Conservation (phyloP, 2,888 invertebrate genomes). For the Dynastes tityus region DNA sequence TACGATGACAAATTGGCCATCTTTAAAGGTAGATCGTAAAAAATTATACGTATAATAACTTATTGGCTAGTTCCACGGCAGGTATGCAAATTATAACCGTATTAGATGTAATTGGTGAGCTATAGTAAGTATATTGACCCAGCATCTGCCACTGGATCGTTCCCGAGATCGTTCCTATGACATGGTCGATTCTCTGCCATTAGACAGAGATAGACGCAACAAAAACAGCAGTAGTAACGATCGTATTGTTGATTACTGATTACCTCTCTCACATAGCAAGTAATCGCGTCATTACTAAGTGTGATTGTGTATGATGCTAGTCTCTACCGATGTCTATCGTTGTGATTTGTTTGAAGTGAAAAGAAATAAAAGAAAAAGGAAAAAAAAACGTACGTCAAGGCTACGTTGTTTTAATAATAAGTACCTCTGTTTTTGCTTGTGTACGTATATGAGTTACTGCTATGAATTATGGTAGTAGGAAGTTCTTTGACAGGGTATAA, state of each 20-base stretch:
- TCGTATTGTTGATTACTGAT: not conserved
- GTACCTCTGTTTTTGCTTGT: not conserved
- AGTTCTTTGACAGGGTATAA: conserved; percentile 11
- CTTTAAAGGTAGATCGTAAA: not conserved
- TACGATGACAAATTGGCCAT: not conserved
- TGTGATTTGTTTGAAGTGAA: conserved; percentile 4
- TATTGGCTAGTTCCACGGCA: no score
- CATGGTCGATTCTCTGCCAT: not conserved
- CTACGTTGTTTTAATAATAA: conserved; percentile 6
- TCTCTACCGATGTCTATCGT: not conserved
- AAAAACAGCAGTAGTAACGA: not conserved
- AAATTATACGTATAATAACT: not conserved
- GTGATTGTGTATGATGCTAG: conserved; percentile 3
- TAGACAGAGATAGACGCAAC: not conserved
- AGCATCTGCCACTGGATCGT: conserved; percentile 25
- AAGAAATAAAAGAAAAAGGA: not conserved
- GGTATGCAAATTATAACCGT: conserved; percentile 17
- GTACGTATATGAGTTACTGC: not conserved
- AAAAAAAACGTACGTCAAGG: conserved; percentile 5
- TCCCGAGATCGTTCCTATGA: not conserved
- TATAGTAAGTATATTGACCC: conserved; percentile 18
- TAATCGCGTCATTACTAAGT: conserved; percentile 20
- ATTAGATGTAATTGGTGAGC: conserved; percentile 11
- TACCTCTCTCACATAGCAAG: conserved; percentile 9
- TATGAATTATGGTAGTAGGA: conserved; percentile 13